Evolutionary conservation across 2,113 vertebrate species (phyloP), one percentile per base, ranked within the genome.

Genomic region (Callithrix jacchus): DNA sequence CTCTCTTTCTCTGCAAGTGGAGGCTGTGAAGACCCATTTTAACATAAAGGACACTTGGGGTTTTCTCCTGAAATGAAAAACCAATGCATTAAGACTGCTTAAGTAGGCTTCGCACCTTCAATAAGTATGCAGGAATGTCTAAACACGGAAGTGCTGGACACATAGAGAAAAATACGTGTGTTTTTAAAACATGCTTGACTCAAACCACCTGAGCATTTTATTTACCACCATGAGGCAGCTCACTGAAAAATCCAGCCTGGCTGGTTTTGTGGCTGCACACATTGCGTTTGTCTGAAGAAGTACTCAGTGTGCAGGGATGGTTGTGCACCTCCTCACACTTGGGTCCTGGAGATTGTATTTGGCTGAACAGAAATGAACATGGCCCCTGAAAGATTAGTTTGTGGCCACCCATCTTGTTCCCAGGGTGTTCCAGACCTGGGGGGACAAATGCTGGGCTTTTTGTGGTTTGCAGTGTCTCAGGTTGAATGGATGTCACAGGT

Each of bases 181-280:
- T 80, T 77, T 85, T 37, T 4, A 42, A 79, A 86, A 12, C 17
- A 13, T 0, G 5, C 58, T 32, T 74, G 35, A 45, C 7, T 27
- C 68, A 82, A 49, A 68, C n/a, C 37, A 5, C 17, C 5, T 1
- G 76, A 76, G 5, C 35, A 23, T 80, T 66, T 20, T n/a, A 17
- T 18, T 54, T 27, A 23, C 40, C 32, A 2, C 11, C 25, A 0
- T 11, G 6, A 40, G n/a, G 42, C 20, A 42, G 64, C 54, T 70
- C 47, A 0, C 1, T 5, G 13, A 30, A 30, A 64, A 79, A 52
- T 12, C n/a, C 37, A 49, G 0, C 23, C 37, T 73, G 2, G 0
- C 35, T 10, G 21, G n/a, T 17, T 58, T 14, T 49, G 21, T 4
- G 35, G 52, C 13, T 18, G 27, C 27, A 14, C 27, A 32, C 6